Conservation (phyloP, 2,888 invertebrate genomes). For the Atrina japonica region DNA sequence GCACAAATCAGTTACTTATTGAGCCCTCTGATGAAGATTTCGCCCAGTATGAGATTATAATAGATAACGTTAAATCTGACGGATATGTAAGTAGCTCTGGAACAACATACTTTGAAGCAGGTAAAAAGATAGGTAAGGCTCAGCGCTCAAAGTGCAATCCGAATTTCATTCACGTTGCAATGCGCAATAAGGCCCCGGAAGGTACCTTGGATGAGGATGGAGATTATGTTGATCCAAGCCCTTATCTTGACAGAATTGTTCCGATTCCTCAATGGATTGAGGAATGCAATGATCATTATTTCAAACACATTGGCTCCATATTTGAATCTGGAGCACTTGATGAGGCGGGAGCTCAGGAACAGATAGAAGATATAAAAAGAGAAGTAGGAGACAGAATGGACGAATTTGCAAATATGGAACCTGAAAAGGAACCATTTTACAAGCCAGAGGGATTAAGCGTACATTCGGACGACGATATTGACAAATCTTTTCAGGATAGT, state of each 20-base stretch:
- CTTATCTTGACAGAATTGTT: slow-evolving; percentile 57
- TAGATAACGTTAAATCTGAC: neutral
- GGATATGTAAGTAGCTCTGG: neutral
- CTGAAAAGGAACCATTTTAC: slow-evolving; percentile 5
- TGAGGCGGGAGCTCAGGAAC: slow-evolving; percentile 21
- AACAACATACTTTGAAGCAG: slow-evolving; percentile 7
- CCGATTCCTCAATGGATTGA: slow-evolving; percentile 60
- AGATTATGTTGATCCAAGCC: slow-evolving; percentile 60
- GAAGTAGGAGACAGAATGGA: slow-evolving; percentile 16
- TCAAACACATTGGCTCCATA: slow-evolving; percentile 46
- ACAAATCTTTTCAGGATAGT: neutral
- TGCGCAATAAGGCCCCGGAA: slow-evolving; percentile 35
- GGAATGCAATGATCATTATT: slow-evolving; percentile 60
- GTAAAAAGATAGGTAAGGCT: slow-evolving; percentile 33
- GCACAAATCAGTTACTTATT: neutral
- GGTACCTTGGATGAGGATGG: slow-evolving; percentile 28
- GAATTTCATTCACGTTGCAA: slow-evolving; percentile 59
- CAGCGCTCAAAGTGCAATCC: slow-evolving; percentile 8
- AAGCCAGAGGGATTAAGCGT: slow-evolving; percentile 7
- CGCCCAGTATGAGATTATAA: neutral
- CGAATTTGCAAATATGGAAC: slow-evolving; percentile 12
- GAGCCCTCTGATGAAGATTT: slow-evolving; percentile 1
- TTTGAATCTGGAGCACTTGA: slow-evolving; percentile 39
- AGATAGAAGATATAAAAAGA: slow-evolving; percentile 1
- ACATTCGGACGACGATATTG: too few species aligned